A percentile compares a stretch with the other conserved stretches of the same genome.
Conservation (phyloP, 2,797 vertebrate genomes). For the Eremophila alpestris region DNA sequence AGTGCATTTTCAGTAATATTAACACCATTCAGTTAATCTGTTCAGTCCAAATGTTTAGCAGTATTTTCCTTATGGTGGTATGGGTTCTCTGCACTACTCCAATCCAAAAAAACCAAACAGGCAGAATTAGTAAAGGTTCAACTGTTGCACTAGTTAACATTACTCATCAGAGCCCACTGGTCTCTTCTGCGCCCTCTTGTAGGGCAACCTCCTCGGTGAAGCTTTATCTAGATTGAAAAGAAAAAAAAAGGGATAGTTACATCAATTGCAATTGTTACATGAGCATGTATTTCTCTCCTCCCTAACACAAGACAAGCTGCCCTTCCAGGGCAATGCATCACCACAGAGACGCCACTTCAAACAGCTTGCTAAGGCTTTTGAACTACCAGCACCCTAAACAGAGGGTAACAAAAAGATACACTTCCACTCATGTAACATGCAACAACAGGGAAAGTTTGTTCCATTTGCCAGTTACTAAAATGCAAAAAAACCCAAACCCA, state of each 20-base stretch:
- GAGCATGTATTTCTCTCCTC: not conserved
- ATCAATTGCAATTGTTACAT: not conserved
- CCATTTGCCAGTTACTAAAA: not conserved
- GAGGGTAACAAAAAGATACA: not conserved
- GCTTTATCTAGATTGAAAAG: conserved; percentile 88
- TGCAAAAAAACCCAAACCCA: not conserved
- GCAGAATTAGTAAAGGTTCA: conserved; percentile 76
- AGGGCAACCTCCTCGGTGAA: conserved; percentile 91
- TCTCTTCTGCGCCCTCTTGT: conserved; percentile 95
- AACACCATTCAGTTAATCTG: conserved; percentile 72
- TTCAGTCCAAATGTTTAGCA: conserved; percentile 74
- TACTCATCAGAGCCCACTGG: conserved; percentile 96
- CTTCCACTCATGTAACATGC: not conserved
- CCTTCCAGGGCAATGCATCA: not conserved
- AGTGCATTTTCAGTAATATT: conserved; percentile 76
- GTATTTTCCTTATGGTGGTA: conserved; percentile 71
- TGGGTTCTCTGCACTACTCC: conserved; percentile 76
- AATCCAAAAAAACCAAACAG: conserved; percentile 68
- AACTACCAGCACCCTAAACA: not conserved
- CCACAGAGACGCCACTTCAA: not conserved
- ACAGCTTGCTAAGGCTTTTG: not conserved
- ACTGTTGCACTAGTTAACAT: conserved; percentile 68
- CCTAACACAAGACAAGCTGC: not conserved
- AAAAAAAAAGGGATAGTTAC: not conserved
- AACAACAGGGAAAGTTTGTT: not conserved